These are phyloP conservation scores for Pseudomyrmex pallidus DNA, from an alignment of 1,140 invertebrate species.

Conservation along the genomic window DNA sequence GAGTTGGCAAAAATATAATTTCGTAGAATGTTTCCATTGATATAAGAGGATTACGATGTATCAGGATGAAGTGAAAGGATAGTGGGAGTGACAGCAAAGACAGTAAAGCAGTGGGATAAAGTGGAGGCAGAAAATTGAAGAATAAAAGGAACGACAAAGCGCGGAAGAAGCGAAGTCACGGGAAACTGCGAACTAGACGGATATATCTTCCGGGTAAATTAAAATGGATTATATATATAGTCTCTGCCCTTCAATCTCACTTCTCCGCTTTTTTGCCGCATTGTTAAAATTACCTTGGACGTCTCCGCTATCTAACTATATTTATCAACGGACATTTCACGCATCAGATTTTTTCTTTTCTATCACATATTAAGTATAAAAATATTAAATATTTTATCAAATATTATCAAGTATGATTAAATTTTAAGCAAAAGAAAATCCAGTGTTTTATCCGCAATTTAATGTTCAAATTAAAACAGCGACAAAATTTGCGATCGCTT, in stretches of 20 bases:
- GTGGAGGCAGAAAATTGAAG: constrained; percentile 67
- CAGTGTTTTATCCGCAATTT: neutral
- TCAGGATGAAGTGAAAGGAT: constrained; percentile 52
- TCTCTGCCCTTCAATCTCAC: constrained; percentile 77
- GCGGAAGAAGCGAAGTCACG: constrained; percentile 39
- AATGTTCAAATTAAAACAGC: neutral
- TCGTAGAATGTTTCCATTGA: constrained; percentile 79
- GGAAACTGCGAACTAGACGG: constrained; percentile 79
- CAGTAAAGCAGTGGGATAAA: constrained; percentile 19
- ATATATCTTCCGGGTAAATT: constrained; percentile 81
- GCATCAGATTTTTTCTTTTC: constrained; percentile 8
- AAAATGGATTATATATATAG: constrained; percentile 83
- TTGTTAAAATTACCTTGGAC: neutral
- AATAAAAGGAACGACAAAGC: constrained; percentile 27
- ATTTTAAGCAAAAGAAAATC: too few species aligned
- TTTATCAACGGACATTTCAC: constrained; percentile 52
- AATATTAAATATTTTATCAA: neutral
- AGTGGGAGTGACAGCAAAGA: constrained; percentile 55
- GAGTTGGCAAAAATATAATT: constrained; percentile 77
- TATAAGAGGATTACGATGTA: constrained; percentile 77
- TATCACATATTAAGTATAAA: constrained; percentile 33
- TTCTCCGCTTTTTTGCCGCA: constrained; percentile 55
- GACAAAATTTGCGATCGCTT: neutral
- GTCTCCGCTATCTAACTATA: constrained; percentile 60
- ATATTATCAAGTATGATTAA: neutral